Evolutionary conservation across 2,113 vertebrate genomes (phyloP).

Genomic region (Pipra filicauda): DNA sequence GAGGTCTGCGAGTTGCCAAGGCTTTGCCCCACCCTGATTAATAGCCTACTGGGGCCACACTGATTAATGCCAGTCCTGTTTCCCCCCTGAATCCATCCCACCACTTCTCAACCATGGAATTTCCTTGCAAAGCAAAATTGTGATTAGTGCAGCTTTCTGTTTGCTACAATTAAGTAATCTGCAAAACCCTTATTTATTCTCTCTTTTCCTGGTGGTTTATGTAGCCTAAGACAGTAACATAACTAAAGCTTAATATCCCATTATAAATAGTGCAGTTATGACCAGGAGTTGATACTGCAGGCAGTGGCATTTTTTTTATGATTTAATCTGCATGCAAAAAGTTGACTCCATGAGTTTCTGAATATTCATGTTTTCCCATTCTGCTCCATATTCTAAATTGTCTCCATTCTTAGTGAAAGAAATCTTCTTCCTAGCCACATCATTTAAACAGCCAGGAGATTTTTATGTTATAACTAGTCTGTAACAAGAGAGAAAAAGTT

Average conservation of each 20-base stretch:
- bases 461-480: neutral
- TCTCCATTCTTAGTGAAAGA: neutral
- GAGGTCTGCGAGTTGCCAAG: neutral
- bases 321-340: slow-evolving; percentile 29
- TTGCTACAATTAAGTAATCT: slow-evolving; percentile 15
- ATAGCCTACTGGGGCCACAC: neutral
- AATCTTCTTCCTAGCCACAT: neutral
- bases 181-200: slow-evolving; percentile 40
- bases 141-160: neutral
- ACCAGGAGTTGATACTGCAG: neutral
- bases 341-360: neutral
- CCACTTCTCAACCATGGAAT: neutral
- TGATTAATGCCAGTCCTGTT: neutral
- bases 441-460: neutral
- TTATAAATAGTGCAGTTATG: slow-evolving; percentile 48
- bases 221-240: slow-evolving; percentile 50
- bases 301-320: slow-evolving; percentile 3
- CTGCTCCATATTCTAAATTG: neutral
- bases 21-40: neutral
- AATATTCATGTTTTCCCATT: slow-evolving; percentile 9
- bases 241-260: slow-evolving; percentile 60
- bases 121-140: neutral
- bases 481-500: neutral
- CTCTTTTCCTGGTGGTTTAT: slow-evolving; percentile 43
- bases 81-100: neutral